Conservation (phyloP, 2,113 vertebrate species). For the Casuarius casuarius region DNA sequence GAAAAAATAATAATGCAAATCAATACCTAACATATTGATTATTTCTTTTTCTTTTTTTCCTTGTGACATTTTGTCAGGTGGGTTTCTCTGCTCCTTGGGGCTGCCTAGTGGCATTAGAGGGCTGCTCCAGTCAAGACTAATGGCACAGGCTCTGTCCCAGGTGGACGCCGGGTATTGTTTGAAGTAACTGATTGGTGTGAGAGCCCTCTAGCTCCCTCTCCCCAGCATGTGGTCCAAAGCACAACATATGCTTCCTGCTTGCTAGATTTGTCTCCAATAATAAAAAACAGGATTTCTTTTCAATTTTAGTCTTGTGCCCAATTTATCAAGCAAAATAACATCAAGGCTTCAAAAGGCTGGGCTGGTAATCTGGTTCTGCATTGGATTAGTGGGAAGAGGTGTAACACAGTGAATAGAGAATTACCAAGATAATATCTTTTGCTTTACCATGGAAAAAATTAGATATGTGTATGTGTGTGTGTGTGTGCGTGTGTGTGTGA, state of each 20-base stretch:
- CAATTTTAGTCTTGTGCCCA: conserved; percentile 66
- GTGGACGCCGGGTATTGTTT: conserved; percentile 56
- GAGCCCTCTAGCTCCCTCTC: conserved; percentile 59
- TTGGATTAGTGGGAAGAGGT: conserved; percentile 24
- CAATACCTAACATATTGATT: conserved; percentile 59
- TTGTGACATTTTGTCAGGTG: conserved; percentile 64
- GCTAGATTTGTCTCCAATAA: conserved; percentile 77
- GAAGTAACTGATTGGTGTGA: conserved; percentile 73
- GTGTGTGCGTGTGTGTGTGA: not conserved
- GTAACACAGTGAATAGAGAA: not conserved
- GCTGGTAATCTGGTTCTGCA: conserved; percentile 44
- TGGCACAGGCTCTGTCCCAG: conserved; percentile 58
- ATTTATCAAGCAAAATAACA: conserved; percentile 70
- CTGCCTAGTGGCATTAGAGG: conserved; percentile 63
- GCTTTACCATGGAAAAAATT: not conserved
- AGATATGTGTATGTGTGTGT: not conserved
- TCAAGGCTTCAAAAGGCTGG: conserved; percentile 62
- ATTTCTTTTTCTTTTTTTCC: not conserved
- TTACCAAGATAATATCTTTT: conserved; percentile 18
- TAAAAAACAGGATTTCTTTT: conserved; percentile 78
- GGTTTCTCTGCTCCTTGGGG: conserved; percentile 60
- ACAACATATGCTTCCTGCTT: conserved; percentile 70
- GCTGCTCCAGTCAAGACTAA: conserved; percentile 71
- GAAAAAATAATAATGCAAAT: conserved; percentile 18
- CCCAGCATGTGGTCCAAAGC: conserved; percentile 65